Evolutionary conservation across 2,797 vertebrate species (phyloP), one percentile per base, ranked within the genome.

Genomic region (Parauchenoglanis punctatus): DNA sequence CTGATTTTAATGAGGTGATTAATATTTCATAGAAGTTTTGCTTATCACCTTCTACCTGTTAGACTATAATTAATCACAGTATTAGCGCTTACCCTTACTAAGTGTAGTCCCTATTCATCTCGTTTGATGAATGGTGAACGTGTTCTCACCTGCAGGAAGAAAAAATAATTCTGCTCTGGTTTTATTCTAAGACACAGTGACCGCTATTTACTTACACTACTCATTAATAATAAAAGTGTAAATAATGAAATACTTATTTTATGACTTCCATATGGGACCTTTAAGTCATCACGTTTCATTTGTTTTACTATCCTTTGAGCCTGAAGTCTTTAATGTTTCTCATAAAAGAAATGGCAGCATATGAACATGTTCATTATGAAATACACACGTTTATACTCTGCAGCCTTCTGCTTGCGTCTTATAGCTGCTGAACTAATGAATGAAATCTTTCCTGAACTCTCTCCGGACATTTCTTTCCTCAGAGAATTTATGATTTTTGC

Each of bases 1-100:
- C 90, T 90, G 91, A 91, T 81, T 93, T 92, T 93, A 92, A 95
- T 67, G 85, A 93, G 89, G 89, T 87, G 70, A 89, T 95, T 92
- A 95, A 95, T 94, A 91, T 94, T 95, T 94, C 89, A 95, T 93
- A 89, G 87, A 88, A 94, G 91, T 95, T 92, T 92, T 86, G 89
- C 90, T 93, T 92, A 93, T 94, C 91, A 93, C 93, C 91, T 83
- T 78, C 68, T 85, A 94, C 94, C 94, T 96, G 93, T 94, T 92
- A 90, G 92, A 92, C 81, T 78, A 13, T 58, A 31, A 73, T 87
- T 75, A 65, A 65, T 88, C 87, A 76, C 84, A 56, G 44, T 49
- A 40, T 80, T 82, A 75, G 84, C 17, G 17, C 84, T 58, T 76
- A 76, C 61, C 68, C 56, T 81, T 81, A 56, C 28, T 81, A 81